phyloP scores from a whole-genome alignment of 2,888 invertebrate species.

The Lepidocyrtoides sp. region DNA sequence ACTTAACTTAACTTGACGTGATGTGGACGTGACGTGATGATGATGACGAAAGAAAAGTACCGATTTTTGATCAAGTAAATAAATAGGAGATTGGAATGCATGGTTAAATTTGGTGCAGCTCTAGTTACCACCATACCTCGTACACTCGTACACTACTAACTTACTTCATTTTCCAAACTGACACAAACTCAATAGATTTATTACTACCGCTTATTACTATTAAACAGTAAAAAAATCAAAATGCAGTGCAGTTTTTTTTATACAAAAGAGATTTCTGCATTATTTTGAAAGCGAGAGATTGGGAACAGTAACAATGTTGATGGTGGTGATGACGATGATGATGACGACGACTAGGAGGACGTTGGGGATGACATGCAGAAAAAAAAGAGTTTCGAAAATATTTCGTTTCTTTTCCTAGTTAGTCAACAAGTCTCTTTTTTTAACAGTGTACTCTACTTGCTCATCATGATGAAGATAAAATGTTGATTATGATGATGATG shows the following conservation, averaged over 20 bases:
- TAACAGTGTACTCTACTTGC: conserved; percentile 36
- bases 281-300: conserved; percentile 29
- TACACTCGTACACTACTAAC: background rate
- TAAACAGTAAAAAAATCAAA: background rate
- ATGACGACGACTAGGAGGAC: background rate
- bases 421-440: conserved; percentile 25
- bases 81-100: conserved; percentile 52
- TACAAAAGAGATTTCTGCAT: too few relatives aligned
- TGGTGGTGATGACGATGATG: conserved; percentile 25
- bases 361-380: conserved; percentile 54
- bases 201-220: background rate
- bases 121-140: conserved; percentile 55
- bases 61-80: conserved; percentile 1
- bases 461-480: conserved; percentile 25
- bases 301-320: conserved; percentile 51
- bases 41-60: too few relatives aligned
- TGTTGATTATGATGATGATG: background rate
- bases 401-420: conserved; percentile 49
- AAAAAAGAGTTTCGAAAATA: conserved; percentile 52
- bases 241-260: conserved; percentile 13
- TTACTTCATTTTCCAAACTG: too few relatives aligned
- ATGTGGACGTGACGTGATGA: background rate
- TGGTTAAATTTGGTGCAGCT: conserved; percentile 73
- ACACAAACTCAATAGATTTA: conserved; percentile 13
- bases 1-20: background rate